Evolutionary conservation across 2,888 invertebrate species (phyloP), one percentile per base, ranked within the genome.

Genomic region (Acholoe squamosa): DNA sequence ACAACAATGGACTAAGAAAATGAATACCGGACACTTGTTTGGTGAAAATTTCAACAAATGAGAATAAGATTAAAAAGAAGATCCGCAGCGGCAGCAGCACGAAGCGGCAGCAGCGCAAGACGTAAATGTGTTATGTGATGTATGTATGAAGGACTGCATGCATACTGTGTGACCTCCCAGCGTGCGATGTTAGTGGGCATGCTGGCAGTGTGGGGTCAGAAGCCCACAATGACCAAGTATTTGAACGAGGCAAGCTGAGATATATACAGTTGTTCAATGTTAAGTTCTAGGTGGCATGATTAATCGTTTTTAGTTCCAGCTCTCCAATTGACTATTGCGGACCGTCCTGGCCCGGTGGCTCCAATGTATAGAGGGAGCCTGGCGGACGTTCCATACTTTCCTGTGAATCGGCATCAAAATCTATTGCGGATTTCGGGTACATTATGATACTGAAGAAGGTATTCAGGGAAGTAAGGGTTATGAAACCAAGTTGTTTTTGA

Each of bases 351-450:
- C 86, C 86, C 54, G 22, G 22, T 12, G 56, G 86, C 86, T 86
- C 86, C 86, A 86, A 10, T 86, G 28, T 86, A 86, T 86, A 86
- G 56, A 54, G 54, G 51, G 54, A 86, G 86, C 54, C 86, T 52
- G 86, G 56, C 54, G 86, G 86, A 86, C 86, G 86, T 31, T 86
- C 86, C 54, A 52, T 22, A 86, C 86, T 86, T 86, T 86, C 86
- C 86, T 86, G 86, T 86, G 86, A 86, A 90, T 84, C 80, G 90
- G 90, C 90, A 90, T 90, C 90, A 90, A 90, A 90, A 90, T 90
- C 52, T 52, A 67, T 52, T 84, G 84, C 33, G 90, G 90, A 52
- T 43, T 54, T 86, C 86, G 86, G 52, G 86, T 86, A 86, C 52
- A 86, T 56, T 86, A 86, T 80, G 80, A 43, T 80, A 80, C 80